phyloP scores from a whole-genome alignment of 1,140 invertebrate genomes.

The Heliothis virescens region DNA sequence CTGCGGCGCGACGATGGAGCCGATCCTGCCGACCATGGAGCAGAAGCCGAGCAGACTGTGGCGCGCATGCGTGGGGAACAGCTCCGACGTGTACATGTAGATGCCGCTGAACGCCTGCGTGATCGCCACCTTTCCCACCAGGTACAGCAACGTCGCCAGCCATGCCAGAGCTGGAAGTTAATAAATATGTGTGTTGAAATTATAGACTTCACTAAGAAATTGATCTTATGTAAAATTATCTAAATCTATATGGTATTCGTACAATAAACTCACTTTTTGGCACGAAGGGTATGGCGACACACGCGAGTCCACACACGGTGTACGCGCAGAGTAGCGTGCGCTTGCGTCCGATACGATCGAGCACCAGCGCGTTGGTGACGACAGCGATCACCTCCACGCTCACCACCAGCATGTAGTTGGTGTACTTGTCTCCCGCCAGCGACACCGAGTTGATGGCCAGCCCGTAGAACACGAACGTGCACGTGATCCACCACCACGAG shows the following conservation, averaged over 20 bases:
- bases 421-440: constrained; percentile 90
- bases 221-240: neutral
- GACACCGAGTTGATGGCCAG: constrained; percentile 90
- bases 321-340: constrained; percentile 87
- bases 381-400: constrained; percentile 91
- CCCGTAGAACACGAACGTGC: constrained; percentile 93
- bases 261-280: constrained; percentile 71
- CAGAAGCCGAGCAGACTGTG: constrained; percentile 89
- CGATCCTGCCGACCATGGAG: constrained; percentile 90
- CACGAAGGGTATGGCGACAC: constrained; percentile 77
- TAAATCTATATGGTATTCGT: no score
- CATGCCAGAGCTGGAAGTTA: constrained; percentile 67
- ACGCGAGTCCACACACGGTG: constrained; percentile 87
- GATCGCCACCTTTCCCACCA: constrained; percentile 90
- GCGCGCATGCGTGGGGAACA: constrained; percentile 90
- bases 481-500: constrained; percentile 90
- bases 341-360: constrained; percentile 89
- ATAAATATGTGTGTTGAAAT: neutral
- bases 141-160: constrained; percentile 86
- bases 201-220: neutral
- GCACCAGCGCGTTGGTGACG: constrained; percentile 87
- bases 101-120: constrained; percentile 88
- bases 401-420: constrained; percentile 90
- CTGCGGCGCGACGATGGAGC: constrained; percentile 90
- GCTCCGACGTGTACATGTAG: constrained; percentile 91